These are phyloP conservation scores for Cheirogaleus major DNA, from an alignment of 2,797 vertebrate species.

Conservation along the genomic window DNA sequence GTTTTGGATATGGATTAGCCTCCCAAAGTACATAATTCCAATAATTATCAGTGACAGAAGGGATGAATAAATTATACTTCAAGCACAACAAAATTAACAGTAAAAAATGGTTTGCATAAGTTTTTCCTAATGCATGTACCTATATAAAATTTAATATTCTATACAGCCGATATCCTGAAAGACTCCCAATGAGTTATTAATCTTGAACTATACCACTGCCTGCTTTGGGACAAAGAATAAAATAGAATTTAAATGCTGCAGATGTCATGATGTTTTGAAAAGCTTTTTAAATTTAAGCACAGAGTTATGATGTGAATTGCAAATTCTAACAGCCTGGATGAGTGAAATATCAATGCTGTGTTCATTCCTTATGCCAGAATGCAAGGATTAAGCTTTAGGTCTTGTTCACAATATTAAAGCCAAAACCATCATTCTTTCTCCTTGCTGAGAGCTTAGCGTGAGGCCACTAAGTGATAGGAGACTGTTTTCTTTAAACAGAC, in stretches of 20 bases:
- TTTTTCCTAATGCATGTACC: conserved; percentile 58
- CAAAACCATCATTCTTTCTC: conserved; percentile 50
- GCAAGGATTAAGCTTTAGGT: conserved; percentile 57
- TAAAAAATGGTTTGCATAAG: conserved; percentile 59
- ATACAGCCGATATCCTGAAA: conserved; percentile 54
- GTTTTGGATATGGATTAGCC: conserved; percentile 68
- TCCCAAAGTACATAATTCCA: conserved; percentile 71
- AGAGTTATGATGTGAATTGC: conserved; percentile 72
- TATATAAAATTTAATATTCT: conserved; percentile 74
- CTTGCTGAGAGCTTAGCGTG: conserved; percentile 41
- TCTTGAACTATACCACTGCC: conserved; percentile 69
- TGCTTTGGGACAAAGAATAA: conserved; percentile 73
- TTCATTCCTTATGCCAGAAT: conserved; percentile 68
- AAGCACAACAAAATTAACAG: conserved; percentile 70
- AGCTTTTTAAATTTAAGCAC: conserved; percentile 77
- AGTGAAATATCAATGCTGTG: conserved; percentile 73
- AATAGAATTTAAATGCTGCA: conserved; percentile 72
- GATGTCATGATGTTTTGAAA: conserved; percentile 73
- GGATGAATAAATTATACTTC: conserved; percentile 73
- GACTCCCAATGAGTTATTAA: conserved; percentile 61
- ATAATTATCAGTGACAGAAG: conserved; percentile 71
- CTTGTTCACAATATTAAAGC: conserved; percentile 73
- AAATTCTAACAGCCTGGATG: conserved; percentile 72
- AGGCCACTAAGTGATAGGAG: conserved; percentile 58
- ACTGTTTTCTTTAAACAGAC: conserved; percentile 51